phyloP scores from a whole-genome alignment of 2,888 invertebrate genomes.

The Chrysolina haemoptera region DNA sequence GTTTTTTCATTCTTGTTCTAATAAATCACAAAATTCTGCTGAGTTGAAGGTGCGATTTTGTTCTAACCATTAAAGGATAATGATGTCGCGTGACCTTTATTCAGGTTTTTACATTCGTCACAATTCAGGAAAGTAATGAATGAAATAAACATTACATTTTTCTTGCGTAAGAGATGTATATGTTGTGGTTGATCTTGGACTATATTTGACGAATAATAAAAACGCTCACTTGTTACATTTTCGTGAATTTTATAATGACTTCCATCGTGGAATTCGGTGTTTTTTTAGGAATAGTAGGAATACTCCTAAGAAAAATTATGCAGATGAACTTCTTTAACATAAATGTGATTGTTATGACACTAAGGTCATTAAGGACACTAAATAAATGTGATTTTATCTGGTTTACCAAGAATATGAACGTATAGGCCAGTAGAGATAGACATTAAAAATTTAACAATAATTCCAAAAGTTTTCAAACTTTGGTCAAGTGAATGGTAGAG shows the following conservation, averaged over 20 bases:
- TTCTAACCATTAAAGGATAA: slow-evolving; percentile 33
- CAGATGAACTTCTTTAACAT: too few species aligned
- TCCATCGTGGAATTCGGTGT: too few species aligned
- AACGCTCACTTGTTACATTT: slow-evolving; percentile 11
- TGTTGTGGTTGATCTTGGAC: slow-evolving; percentile 30
- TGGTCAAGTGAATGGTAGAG: too few species aligned
- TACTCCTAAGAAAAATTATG: too few species aligned
- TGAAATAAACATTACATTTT: slow-evolving; percentile 33
- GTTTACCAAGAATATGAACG: too few species aligned
- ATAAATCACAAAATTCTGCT: neutral
- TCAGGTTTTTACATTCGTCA: slow-evolving; percentile 32
- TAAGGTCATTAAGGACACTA: too few species aligned
- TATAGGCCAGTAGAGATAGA: too few species aligned
- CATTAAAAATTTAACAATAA: too few species aligned
- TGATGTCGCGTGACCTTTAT: slow-evolving; percentile 32
- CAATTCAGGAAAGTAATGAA: slow-evolving; percentile 27
- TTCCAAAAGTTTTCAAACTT: too few species aligned
- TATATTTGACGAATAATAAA: slow-evolving; percentile 32
- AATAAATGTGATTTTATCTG: too few species aligned
- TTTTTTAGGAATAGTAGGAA: too few species aligned
- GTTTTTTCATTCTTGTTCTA: neutral
- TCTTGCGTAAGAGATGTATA: slow-evolving; percentile 25
- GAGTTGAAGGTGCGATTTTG: neutral
- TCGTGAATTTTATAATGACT: neutral
- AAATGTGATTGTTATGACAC: too few species aligned